phyloP scores from a whole-genome alignment of 2,888 invertebrate genomes.

The Melinaea marsaeus region DNA sequence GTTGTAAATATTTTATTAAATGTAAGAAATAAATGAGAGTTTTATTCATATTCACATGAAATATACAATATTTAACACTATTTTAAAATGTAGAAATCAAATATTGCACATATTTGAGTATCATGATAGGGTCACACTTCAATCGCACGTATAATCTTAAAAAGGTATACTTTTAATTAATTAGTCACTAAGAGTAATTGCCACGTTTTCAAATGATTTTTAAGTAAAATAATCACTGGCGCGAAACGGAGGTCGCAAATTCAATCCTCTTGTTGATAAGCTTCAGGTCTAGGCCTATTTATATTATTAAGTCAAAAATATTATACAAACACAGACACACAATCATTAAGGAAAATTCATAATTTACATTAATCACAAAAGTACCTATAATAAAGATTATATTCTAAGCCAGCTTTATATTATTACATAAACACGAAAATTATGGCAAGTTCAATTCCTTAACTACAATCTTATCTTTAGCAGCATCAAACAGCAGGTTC shows the following conservation, averaged over 20 bases:
- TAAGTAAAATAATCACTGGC: neutral
- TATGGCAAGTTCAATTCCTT: constrained; percentile 73
- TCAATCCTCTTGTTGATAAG: neutral
- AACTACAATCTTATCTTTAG: constrained; percentile 29
- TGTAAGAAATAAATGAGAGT: constrained; percentile 38
- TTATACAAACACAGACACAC: no score
- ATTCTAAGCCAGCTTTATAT: neutral
- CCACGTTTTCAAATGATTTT: neutral
- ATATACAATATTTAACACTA: neutral
- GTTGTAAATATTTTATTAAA: constrained; percentile 63
- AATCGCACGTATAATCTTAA: neutral
- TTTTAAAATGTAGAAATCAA: constrained; percentile 8
- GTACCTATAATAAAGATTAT: neutral
- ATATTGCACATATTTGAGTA: constrained; percentile 13
- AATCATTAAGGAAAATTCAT: no score
- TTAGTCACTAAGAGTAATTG: neutral
- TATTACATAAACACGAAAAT: constrained; percentile 67
- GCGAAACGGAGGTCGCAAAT: neutral
- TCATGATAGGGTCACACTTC: constrained; percentile 8
- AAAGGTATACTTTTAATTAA: neutral
- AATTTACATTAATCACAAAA: neutral
- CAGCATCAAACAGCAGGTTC: constrained; percentile 12
- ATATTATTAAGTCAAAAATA: no score
- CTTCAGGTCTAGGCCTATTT: neutral
- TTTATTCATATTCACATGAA: constrained; percentile 33